Evolutionary conservation across 1,140 invertebrate genomes (phyloP).

Genomic region (Saxidomus purpurata): DNA sequence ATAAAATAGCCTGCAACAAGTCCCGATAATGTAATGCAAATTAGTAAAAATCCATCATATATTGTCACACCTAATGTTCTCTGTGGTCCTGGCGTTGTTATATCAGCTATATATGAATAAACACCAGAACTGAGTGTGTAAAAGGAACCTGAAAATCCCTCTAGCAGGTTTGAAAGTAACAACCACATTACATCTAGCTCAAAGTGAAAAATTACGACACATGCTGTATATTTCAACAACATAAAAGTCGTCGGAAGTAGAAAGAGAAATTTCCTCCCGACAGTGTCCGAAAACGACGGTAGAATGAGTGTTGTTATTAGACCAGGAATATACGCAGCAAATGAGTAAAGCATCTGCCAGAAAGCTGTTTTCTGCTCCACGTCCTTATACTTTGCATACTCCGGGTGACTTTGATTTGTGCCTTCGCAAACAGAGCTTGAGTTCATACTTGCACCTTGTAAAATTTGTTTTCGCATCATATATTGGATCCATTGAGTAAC

Average conservation of each 20-base stretch:
- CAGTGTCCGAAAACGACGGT: slow-evolving; percentile 27
- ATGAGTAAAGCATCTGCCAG: slow-evolving; percentile 49
- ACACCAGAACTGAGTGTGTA: background rate
- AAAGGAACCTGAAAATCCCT: slow-evolving; percentile 7
- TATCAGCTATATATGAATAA: slow-evolving; percentile 53
- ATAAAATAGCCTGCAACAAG: slow-evolving; percentile 53
- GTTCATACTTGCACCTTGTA: background rate
- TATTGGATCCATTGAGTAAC: slow-evolving; percentile 37
- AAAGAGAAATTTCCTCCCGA: slow-evolving; percentile 31
- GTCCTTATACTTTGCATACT: background rate
- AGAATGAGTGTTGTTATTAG: background rate
- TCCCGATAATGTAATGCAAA: background rate
- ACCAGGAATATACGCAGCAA: slow-evolving; percentile 15
- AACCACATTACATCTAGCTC: slow-evolving; percentile 34
- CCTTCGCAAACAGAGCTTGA: background rate
- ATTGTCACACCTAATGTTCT: slow-evolving; percentile 26
- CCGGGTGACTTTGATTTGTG: slow-evolving; percentile 6
- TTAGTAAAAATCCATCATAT: background rate
- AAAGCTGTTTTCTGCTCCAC: slow-evolving; percentile 44
- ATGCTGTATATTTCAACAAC: background rate
- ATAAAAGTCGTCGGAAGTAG: background rate
- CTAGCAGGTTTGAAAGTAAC: background rate
- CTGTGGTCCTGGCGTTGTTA: slow-evolving; percentile 14
- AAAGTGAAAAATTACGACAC: slow-evolving; percentile 27
- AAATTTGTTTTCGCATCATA: background rate